Percentiles rank a stretch among this genome's conserved stretches.
Evolutionary conservation across 2,888 invertebrate species (phyloP).

Genomic region (Philaethria dido): DNA sequence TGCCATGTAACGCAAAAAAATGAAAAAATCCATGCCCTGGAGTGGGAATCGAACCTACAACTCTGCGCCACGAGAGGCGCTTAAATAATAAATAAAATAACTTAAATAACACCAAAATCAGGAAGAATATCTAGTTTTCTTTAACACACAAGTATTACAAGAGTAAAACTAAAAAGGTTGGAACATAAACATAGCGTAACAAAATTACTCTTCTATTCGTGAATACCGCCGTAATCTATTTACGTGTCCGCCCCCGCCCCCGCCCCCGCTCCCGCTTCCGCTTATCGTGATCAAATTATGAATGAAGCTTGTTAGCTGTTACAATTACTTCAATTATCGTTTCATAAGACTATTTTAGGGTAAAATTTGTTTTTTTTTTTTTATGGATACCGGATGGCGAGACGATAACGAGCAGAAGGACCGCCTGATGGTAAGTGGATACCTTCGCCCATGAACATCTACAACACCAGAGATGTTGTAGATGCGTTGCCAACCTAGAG

Average conservation of each 20-base stretch:
- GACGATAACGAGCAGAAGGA: too few species aligned
- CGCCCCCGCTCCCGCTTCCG: conserved; percentile 9
- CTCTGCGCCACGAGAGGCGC: too few species aligned
- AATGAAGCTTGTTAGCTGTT: conserved; percentile 3
- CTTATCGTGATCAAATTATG: conserved; percentile 19
- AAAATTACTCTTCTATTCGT: conserved; percentile 12
- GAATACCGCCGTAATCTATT: conserved; percentile 10
- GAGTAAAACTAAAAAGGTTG: neutral
- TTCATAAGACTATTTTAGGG: conserved; percentile 4
- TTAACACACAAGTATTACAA: neutral
- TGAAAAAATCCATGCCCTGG: too few species aligned
- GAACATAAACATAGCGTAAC: conserved; percentile 1
- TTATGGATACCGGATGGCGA: too few species aligned
- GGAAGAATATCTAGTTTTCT: neutral
- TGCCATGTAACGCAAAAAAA: too few species aligned
- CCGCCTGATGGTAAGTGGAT: too few species aligned
- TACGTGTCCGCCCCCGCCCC: neutral
- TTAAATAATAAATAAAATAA: too few species aligned
- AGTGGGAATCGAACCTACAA: too few species aligned
- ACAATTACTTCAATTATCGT: conserved; percentile 12
- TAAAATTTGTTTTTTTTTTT: neutral
- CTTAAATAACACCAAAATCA: neutral
- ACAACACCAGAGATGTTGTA: too few species aligned
- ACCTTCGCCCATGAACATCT: too few species aligned
- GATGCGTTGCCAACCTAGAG: too few species aligned